Base-by-base conservation (phyloP, 2,113 vertebrate species). In the Rynchops niger region DNA sequence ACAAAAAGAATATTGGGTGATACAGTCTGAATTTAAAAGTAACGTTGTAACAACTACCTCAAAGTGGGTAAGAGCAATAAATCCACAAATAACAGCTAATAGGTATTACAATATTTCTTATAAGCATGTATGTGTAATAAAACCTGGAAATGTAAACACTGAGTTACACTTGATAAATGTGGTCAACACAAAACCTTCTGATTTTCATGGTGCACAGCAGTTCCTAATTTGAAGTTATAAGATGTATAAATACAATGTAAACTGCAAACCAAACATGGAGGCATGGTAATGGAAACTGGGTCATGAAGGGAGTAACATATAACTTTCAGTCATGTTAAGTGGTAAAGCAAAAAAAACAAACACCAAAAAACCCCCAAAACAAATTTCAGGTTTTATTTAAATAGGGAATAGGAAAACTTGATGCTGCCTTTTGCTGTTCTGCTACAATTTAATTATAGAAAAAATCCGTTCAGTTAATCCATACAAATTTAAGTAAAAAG, bases 291-390 rank as follows among this genome's bases (percentile, higher is more conserved):
- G 23, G 70, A 25, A 85, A 42, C 11, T 59, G 25, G 17, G 30
- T 40, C 40, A 36, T 27, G 21, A 62, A 47, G 12, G 65, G 3
- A 63, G 2, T 5, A 50, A 69, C 1, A 1, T 2, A 4, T 18
- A 69, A 59, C 20, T 40, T 72, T 79, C 29, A 63, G 47, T 38
- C 9, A 29, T 6, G 5, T 9, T 34, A 76, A 55, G 15, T 42
- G 36, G 22, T 9, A 62, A 65, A 78, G 11, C 0, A 19, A 21
- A 30, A 45, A 42, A 63, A 27, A 32, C n/a, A 56, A 56, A n/a
- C n/a, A 2, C 40, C 42, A 4, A 13, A 4, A 25, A 16, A 43
- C 15, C 43, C 16, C 42, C 42, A 42, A 26, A 67, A 4, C 6
- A 82, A 26, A 38, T 43, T 55, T 61, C 26, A 77, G 13, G 9